Base-by-base conservation (phyloP, 2,888 invertebrate genomes). In the Beris morrisii region DNA sequence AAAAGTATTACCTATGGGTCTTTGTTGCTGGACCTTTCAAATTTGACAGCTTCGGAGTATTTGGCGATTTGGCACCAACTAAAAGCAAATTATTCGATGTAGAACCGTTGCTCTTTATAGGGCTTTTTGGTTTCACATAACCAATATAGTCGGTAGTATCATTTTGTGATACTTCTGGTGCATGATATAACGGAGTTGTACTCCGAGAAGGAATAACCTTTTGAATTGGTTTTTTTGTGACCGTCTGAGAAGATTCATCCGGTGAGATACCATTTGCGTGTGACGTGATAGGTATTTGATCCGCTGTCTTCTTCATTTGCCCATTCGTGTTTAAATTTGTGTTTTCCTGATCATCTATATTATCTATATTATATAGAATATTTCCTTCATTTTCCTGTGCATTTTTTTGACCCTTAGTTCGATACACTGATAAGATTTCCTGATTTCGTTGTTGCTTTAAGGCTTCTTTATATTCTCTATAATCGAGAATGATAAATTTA, bases 381-480 rank as follows among this genome's bases (percentile, higher is more conserved):
- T 45, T 54, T 30, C 61, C 61, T 38, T 61, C 61, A 13, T 4
- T 67, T 59, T 70, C 71, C 6, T 69, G 68, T 48, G 70, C 56
- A 12, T 13, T 44, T 52, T 45, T 54, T 32, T 67, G 67, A 4
- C 67, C 82, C 80, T 78, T 84, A 74, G 61, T 83, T 82, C 65
- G 86, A 79, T 92, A 92, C 68, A 92, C 86, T 70, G 84, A 83
- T 58, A 83, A 83, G 55, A 84, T 84, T 77, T 92, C 92, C 81
- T 89, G 90, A 70, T 88, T 90, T 73, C 93, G 85, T 80, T 93
- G 93, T 75, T 91, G 91, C 79, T 90, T 89, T 77, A 93, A 81
- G 67, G 93, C 93, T 85, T 93, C 93, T 83, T 93, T 93, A 83
- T 93, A 93, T 83, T 93, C 93, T 82, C 92, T 87, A 82, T 5